Conservation (phyloP, 2,113 vertebrate genomes). For the Psittacara wagleri region DNA sequence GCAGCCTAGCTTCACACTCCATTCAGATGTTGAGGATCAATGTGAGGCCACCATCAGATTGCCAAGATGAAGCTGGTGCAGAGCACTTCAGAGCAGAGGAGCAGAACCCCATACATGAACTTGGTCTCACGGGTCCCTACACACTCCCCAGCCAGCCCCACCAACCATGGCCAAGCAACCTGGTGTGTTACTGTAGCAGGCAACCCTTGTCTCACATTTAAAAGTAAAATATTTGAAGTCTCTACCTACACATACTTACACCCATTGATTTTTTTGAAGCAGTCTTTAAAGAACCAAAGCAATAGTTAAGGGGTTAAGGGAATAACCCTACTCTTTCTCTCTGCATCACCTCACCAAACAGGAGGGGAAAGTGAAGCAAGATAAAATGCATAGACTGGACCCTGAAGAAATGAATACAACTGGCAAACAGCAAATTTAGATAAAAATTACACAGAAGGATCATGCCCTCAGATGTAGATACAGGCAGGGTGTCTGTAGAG, state of each 20-base stretch:
- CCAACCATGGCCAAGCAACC: not conserved
- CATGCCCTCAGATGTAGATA: not conserved
- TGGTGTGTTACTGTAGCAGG: accelerated
- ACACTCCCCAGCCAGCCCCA: not conserved
- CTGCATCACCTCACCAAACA: accelerated
- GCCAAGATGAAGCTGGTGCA: not conserved
- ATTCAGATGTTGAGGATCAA: not conserved
- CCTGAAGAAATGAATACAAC: not conserved
- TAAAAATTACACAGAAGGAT: not conserved
- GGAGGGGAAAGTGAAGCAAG: not conserved
- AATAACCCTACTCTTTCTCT: not conserved
- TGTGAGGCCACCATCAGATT: not conserved
- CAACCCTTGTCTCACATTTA: not conserved
- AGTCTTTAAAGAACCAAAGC: not conserved
- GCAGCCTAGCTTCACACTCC: not conserved
- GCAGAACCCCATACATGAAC: not conserved
- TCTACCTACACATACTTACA: not conserved
- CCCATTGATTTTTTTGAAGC: not conserved
- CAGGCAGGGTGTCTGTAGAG: not conserved
- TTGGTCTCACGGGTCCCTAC: not conserved
- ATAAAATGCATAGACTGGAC: not conserved
- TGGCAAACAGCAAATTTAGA: not conserved
- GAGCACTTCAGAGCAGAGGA: not conserved
- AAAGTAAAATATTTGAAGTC: not conserved
- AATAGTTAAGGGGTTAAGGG: not conserved